phyloP scores from a whole-genome alignment of 2,797 vertebrate species.

The Microtus agrestis region DNA sequence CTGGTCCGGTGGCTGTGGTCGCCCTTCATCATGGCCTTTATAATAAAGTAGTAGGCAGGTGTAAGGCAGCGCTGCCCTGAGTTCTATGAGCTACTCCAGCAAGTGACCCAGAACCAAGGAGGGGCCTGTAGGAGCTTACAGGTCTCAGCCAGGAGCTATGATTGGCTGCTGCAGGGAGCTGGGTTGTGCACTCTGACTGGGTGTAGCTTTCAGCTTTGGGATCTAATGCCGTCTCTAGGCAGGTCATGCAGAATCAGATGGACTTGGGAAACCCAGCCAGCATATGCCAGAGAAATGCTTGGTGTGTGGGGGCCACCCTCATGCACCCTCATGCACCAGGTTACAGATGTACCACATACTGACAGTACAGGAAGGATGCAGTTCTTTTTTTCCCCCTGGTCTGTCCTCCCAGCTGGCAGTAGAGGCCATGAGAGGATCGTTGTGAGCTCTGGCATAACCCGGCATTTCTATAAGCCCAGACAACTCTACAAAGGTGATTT shows the following conservation, averaged over 20 bases:
- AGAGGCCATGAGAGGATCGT: neutral
- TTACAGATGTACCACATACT: neutral
- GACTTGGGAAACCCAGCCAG: no score
- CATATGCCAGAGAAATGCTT: neutral
- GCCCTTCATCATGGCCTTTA: neutral
- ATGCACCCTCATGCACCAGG: neutral
- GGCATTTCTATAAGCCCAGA: neutral
- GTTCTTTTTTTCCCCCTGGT: accelerated
- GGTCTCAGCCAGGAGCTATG: neutral
- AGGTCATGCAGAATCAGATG: neutral
- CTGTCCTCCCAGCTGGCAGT: neutral
- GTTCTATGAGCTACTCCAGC: neutral
- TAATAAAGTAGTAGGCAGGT: neutral
- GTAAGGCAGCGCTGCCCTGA: neutral
- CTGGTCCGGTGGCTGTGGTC: neutral
- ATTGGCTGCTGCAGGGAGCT: neutral
- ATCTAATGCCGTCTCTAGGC: neutral
- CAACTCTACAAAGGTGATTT: no score
- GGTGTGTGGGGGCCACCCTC: neutral
- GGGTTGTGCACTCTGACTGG: neutral
- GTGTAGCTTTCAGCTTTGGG: neutral
- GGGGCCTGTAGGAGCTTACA: no score
- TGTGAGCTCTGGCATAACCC: neutral
- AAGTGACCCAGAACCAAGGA: no score
- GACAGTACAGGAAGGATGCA: no score